Percentiles rank a stretch among this genome's conserved stretches.
phyloP scores from a whole-genome alignment of 2,113 vertebrate genomes.

The Halichoerus grypus region DNA sequence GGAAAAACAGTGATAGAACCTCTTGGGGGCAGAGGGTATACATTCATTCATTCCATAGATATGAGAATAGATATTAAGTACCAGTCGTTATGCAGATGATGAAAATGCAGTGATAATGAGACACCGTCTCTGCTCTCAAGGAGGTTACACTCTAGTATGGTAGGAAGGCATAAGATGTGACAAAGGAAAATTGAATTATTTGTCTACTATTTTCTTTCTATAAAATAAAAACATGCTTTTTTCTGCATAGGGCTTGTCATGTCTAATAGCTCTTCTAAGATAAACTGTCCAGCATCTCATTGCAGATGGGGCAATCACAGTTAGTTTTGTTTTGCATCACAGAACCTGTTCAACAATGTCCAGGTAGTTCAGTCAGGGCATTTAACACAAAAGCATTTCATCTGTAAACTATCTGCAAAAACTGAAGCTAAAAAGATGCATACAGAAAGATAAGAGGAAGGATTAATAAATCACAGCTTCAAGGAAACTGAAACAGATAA shows the following conservation, averaged over 20 bases:
- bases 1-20: neutral
- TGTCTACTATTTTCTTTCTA: slow-evolving; percentile 7
- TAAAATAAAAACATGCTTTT: slow-evolving; percentile 1
- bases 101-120: neutral
- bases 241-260: neutral
- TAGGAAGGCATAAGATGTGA: neutral
- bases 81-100: neutral
- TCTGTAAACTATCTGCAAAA: neutral
- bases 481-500: neutral
- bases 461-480: neutral
- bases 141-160: neutral
- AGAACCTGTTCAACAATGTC: neutral
- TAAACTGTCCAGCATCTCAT: neutral
- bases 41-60: neutral
- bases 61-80: neutral
- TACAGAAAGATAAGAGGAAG: neutral
- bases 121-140: neutral
- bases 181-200: neutral
- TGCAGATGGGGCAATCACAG: neutral
- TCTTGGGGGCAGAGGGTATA: neutral
- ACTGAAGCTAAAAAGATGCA: neutral
- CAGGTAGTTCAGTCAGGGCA: neutral
- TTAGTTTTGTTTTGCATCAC: neutral
- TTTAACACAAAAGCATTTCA: neutral
- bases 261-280: neutral